These are phyloP conservation scores for Dicycla oo DNA, from an alignment of 2,888 invertebrate genomes.

Conservation along the genomic window DNA sequence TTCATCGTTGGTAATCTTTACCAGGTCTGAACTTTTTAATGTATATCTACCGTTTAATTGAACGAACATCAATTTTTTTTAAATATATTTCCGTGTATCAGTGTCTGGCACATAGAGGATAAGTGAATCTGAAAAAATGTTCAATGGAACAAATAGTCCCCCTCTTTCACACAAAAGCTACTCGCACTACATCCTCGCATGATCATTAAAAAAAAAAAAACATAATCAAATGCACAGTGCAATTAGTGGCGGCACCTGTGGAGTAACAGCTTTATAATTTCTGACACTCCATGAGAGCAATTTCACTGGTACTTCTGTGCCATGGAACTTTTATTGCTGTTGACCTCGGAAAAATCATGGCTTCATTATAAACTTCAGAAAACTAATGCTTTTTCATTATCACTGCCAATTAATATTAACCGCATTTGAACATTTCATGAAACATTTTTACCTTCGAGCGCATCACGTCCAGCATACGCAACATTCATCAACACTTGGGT, in stretches of 20 bases:
- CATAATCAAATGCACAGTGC: conserved; percentile 16
- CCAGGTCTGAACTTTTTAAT: neutral
- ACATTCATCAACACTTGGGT: conserved; percentile 39
- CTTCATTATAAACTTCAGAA: conserved; percentile 3
- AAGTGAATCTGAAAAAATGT: neutral
- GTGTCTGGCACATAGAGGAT: conserved; percentile 6
- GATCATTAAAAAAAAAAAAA: neutral
- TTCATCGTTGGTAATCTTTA: neutral
- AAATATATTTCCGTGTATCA: conserved; percentile 10
- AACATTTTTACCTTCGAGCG: neutral
- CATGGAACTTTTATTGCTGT: conserved; percentile 17
- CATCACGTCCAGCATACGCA: conserved; percentile 1
- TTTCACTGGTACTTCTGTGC: neutral
- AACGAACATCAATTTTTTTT: neutral
- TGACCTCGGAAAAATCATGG: conserved; percentile 3
- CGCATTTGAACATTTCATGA: conserved; percentile 15
- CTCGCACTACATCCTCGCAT: conserved; percentile 10
- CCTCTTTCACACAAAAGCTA: neutral
- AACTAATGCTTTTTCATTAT: neutral
- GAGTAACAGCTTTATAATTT: conserved; percentile 16
- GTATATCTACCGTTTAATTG: neutral
- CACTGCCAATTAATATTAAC: neutral
- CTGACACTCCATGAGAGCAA: neutral
- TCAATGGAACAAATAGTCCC: neutral
- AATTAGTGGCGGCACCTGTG: neutral